A percentile compares a stretch with the other conserved stretches of the same genome.
phyloP scores from a whole-genome alignment of 2,888 invertebrate genomes.

The Fragum whitleyi region DNA sequence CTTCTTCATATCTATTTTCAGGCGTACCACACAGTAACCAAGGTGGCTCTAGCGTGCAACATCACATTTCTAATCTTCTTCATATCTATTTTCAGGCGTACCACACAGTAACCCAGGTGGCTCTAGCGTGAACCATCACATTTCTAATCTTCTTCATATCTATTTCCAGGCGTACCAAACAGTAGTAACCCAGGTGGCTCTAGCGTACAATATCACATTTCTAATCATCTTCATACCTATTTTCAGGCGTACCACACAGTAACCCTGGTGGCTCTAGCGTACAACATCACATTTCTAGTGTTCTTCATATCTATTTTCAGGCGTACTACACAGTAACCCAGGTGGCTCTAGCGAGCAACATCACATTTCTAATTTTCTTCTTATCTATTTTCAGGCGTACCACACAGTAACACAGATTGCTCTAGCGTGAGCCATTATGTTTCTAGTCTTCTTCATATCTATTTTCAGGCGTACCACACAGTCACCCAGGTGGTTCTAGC shows the following conservation, averaged over 20 bases:
- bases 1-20: conserved; percentile 70
- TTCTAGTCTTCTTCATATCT: too few species aligned
- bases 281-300: conserved; percentile 53
- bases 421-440: too few species aligned
- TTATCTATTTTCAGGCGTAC: conserved; percentile 69
- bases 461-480: conserved; percentile 63
- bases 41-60: conserved; percentile 68
- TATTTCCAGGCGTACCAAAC: conserved; percentile 59
- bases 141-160: conserved; percentile 68
- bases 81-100: too few species aligned
- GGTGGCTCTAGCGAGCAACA: too few species aligned
- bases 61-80: conserved; percentile 62
- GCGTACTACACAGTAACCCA: too few species aligned
- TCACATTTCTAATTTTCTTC: conserved; percentile 65
- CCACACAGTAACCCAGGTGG: conserved; percentile 63
- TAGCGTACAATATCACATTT: conserved; percentile 68
- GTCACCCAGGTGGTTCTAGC: conserved; percentile 66
- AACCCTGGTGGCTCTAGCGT: conserved; percentile 66
- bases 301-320: too few species aligned
- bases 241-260: conserved; percentile 65
- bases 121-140: conserved; percentile 66
- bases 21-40: conserved; percentile 63
- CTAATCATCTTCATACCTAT: conserved; percentile 67
- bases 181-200: conserved; percentile 63
- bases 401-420: too few species aligned